phyloP scores from a whole-genome alignment of 2,888 invertebrate genomes.

The Cephus pulcher region DNA sequence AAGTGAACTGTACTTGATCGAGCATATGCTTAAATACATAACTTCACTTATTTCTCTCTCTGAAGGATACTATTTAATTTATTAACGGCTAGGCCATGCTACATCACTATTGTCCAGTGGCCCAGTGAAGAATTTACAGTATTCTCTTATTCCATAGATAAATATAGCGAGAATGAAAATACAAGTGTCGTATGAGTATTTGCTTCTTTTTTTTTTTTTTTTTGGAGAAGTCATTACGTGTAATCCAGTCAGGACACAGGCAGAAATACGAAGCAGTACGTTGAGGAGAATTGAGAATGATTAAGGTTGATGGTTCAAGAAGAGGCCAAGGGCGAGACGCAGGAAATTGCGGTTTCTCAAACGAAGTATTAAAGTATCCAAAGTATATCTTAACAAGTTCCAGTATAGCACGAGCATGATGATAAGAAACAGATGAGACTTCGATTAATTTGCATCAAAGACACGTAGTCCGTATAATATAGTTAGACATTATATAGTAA shows the following conservation, averaged over 20 bases:
- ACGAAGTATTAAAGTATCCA: constrained; percentile 5
- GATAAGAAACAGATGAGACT: not conserved
- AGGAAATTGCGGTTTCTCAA: not conserved
- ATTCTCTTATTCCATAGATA: not conserved
- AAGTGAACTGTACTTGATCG: not conserved
- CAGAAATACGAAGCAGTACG: not conserved
- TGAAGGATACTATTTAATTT: not conserved
- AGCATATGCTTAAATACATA: not conserved
- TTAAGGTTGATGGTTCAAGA: not conserved
- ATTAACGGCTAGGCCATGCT: constrained; percentile 3
- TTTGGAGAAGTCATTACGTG: too few species aligned
- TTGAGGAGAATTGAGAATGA: not conserved
- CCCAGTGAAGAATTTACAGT: constrained; percentile 9
- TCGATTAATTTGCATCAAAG: not conserved
- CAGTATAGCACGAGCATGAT: not conserved
- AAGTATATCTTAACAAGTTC: not conserved
- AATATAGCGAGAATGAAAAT: not conserved
- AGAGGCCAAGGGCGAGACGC: not conserved
- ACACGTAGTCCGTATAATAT: not conserved
- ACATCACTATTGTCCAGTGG: constrained; percentile 1
- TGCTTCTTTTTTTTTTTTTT: too few species aligned
- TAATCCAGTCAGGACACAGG: too few species aligned
- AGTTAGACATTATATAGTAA: not conserved
- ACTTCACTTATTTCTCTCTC: not conserved
- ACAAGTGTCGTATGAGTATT: not conserved